phyloP scores from a whole-genome alignment of 2,888 invertebrate genomes.

The Eutolmus rufibarbis region DNA sequence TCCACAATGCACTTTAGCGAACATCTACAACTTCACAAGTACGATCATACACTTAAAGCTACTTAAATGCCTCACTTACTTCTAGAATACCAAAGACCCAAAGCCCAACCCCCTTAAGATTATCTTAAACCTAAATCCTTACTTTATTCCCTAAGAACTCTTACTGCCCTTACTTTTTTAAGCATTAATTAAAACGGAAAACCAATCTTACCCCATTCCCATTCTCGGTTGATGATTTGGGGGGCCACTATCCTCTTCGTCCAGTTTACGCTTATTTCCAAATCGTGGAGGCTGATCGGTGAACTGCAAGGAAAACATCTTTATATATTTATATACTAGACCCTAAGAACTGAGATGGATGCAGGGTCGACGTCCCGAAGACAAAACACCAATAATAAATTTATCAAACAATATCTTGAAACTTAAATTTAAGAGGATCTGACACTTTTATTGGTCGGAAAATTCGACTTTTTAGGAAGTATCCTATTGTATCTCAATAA shows the following conservation, averaged over 20 bases:
- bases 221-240: conserved; percentile 46
- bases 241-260: conserved; percentile 45
- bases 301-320: neutral
- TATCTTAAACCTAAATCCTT: neutral
- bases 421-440: neutral
- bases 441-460: too few relatives aligned
- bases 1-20: neutral
- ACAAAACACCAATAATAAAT: neutral
- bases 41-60: conserved; percentile 9
- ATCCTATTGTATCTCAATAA: too few relatives aligned
- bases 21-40: neutral
- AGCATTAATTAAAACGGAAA: neutral
- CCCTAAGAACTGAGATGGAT: neutral
- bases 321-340: neutral
- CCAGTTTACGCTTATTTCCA: conserved; percentile 46
- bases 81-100: neutral
- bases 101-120: neutral
- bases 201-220: conserved; percentile 50
- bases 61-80: neutral
- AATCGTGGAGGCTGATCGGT: neutral
- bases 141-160: neutral
- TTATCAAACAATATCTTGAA: neutral
- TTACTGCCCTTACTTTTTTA: neutral
- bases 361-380: neutral
- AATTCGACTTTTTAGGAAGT: too few relatives aligned